Conservation (phyloP, 2,888 invertebrate species). For the Gnatocerus cornutus region DNA sequence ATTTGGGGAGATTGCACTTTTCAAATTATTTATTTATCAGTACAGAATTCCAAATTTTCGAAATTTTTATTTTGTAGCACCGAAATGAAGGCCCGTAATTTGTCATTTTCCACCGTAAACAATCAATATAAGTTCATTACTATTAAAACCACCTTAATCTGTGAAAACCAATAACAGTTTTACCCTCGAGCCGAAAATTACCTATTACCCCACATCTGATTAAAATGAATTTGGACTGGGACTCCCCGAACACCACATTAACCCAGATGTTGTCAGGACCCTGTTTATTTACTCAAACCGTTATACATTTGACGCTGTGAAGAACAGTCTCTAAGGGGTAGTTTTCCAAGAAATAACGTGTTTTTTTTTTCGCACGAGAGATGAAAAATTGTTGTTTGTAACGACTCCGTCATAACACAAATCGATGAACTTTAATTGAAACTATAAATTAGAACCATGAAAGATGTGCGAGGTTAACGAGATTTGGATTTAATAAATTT, state of each 20-base stretch:
- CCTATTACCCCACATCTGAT: constrained; percentile 1
- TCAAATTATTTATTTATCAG: too few species aligned
- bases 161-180: not conserved
- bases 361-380: not conserved
- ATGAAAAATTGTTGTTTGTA: not conserved
- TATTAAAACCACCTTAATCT: too few species aligned
- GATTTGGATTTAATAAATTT: not conserved
- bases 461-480: constrained; percentile 7
- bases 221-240: constrained; percentile 10
- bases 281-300: not conserved
- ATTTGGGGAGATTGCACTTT: too few species aligned
- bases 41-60: too few species aligned
- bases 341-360: not conserved
- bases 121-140: too few species aligned
- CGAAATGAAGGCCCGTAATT: too few species aligned
- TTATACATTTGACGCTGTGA: not conserved
- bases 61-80: too few species aligned
- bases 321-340: not conserved
- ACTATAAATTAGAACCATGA: constrained; percentile 6
- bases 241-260: constrained; percentile 1
- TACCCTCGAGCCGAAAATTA: constrained; percentile 1
- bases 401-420: not conserved
- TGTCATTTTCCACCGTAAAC: too few species aligned
- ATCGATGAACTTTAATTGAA: constrained; percentile 11
- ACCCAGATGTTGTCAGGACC: not conserved